Percentiles rank a stretch among this genome's conserved stretches.
Evolutionary conservation across 2,888 invertebrate species (phyloP).

Genomic region (Hypomecis punctinalis): DNA sequence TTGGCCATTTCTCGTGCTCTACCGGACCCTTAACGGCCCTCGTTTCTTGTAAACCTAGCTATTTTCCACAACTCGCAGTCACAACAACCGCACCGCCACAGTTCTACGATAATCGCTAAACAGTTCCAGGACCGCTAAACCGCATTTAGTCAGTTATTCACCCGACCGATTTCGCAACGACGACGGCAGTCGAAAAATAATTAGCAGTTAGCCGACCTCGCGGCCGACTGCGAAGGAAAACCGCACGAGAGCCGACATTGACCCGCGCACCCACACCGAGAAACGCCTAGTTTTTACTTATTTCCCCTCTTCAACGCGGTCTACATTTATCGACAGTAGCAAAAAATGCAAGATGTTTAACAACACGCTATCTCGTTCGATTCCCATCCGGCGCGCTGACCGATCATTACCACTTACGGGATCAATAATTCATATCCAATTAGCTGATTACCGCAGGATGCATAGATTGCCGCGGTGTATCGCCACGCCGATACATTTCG

Average conservation of each 20-base stretch:
- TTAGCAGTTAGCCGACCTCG: conserved; percentile 78
- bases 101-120: conserved; percentile 52
- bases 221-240: conserved; percentile 65
- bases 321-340: conserved; percentile 44
- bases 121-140: conserved; percentile 64
- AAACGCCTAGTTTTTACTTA: conserved; percentile 35
- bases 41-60: conserved; percentile 23
- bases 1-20: conserved; percentile 50
- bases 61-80: conserved; percentile 30
- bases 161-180: conserved; percentile 68
- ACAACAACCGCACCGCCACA: conserved; percentile 34
- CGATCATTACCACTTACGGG: conserved; percentile 64
- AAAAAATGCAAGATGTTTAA: conserved; percentile 54
- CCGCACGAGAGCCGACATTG: conserved; percentile 72
- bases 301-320: conserved; percentile 48
- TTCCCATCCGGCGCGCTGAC: conserved; percentile 58
- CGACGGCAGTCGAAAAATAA: conserved; percentile 73
- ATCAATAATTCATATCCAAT: conserved; percentile 77
- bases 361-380: conserved; percentile 49
- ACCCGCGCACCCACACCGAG: conserved; percentile 51
- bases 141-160: conserved; percentile 66
- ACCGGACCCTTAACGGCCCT: conserved; percentile 37
- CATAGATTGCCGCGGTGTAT: conserved; percentile 52
- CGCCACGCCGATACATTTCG: conserved; percentile 59
- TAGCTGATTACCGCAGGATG: conserved; percentile 71